phyloP scores from a whole-genome alignment of 2,113 vertebrate genomes.

The Osmerus eperlanus region DNA sequence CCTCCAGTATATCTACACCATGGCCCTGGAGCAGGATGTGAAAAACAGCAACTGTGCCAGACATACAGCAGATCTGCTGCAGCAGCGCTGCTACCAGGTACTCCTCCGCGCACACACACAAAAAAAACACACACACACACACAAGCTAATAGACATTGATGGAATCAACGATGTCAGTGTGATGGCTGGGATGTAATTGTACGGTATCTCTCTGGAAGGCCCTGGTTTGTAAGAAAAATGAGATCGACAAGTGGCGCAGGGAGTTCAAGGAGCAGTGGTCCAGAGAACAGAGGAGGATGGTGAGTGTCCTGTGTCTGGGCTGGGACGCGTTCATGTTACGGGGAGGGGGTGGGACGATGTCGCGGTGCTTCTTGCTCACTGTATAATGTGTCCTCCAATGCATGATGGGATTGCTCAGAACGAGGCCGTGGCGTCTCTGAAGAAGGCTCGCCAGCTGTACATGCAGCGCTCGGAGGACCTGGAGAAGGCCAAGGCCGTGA shows the following conservation, averaged over 20 bases:
- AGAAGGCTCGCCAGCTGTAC: slow-evolving; percentile 85
- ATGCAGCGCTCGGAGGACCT: slow-evolving; percentile 84
- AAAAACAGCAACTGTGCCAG: slow-evolving; percentile 64
- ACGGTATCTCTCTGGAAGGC: slow-evolving; percentile 68
- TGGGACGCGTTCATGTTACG: too few species aligned
- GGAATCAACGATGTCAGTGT: background rate
- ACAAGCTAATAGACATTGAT: background rate
- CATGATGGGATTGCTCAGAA: slow-evolving; percentile 63
- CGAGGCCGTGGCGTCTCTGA: slow-evolving; percentile 73
- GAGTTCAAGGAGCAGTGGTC: slow-evolving; percentile 93
- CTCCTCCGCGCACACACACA: background rate
- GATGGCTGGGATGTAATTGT: slow-evolving; percentile 1
- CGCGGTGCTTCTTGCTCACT: background rate
- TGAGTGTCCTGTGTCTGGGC: slow-evolving; percentile 31
- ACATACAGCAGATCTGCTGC: slow-evolving; percentile 72
- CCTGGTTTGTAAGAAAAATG: slow-evolving; percentile 82
- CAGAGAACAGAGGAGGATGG: slow-evolving; percentile 85
- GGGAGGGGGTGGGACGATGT: too few species aligned
- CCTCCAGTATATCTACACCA: slow-evolving; percentile 77
- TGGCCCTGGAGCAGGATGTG: slow-evolving; percentile 84
- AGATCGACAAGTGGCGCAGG: slow-evolving; percentile 89
- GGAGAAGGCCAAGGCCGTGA: slow-evolving; percentile 74
- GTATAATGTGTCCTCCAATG: background rate
- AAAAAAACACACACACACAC: background rate
- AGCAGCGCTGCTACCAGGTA: slow-evolving; percentile 86